phyloP scores from a whole-genome alignment of 2,797 vertebrate species.

The Carcharodon carcharias region DNA sequence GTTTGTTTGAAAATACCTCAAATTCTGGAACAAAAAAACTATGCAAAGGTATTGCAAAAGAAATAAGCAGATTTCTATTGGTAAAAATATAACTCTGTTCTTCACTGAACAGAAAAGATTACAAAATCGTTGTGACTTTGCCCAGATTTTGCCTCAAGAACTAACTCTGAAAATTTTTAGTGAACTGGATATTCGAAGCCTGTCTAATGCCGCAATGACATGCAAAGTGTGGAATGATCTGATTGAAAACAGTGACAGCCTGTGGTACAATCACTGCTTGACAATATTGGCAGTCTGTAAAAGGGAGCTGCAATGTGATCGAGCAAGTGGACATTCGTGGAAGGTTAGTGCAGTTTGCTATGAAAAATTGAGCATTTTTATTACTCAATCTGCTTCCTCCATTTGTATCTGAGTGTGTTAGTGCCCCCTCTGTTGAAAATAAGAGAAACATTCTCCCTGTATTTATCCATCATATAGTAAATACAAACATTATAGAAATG shows the following conservation, averaged over 20 bases:
- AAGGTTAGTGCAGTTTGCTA: conserved; percentile 58
- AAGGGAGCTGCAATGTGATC: conserved; percentile 68
- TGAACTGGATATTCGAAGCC: conserved; percentile 63
- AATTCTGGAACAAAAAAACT: conserved; percentile 40
- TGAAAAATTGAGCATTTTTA: background rate
- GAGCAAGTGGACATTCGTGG: conserved; percentile 67
- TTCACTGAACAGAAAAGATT: conserved; percentile 39
- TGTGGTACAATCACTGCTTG: conserved; percentile 75
- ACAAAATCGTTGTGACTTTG: conserved; percentile 52
- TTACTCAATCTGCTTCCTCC: too few relatives aligned
- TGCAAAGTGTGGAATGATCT: conserved; percentile 67
- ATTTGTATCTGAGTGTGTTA: background rate
- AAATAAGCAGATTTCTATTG: conserved; percentile 40
- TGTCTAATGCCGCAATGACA: conserved; percentile 64
- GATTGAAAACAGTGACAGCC: conserved; percentile 59
- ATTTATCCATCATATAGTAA: background rate
- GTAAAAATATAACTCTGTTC: conserved; percentile 40
- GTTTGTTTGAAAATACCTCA: background rate
- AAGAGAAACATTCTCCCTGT: background rate
- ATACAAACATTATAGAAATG: background rate
- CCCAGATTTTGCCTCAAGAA: conserved; percentile 64
- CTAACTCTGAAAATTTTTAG: conserved; percentile 69
- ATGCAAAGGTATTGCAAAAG: conserved; percentile 54
- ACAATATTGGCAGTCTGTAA: conserved; percentile 58
- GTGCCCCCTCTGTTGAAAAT: background rate